Conservation (phyloP, 1,140 invertebrate genomes). For the Drosophila tani region DNA sequence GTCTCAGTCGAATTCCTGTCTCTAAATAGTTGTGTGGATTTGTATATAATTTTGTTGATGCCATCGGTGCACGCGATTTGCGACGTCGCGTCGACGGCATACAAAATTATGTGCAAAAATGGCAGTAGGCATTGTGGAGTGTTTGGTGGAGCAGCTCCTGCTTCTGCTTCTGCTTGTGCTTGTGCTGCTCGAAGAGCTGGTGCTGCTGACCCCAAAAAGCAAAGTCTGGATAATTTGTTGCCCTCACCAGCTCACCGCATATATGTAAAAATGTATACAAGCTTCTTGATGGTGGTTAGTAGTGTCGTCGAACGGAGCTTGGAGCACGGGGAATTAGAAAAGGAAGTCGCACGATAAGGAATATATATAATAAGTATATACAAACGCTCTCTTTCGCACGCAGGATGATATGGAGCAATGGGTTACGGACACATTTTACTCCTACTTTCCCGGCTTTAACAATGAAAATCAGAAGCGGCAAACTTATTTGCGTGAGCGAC, state of each 20-base stretch:
- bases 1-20: slow-evolving; percentile 1
- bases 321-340: slow-evolving; percentile 17
- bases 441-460: slow-evolving; percentile 84
- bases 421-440: slow-evolving; percentile 84
- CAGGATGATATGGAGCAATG: slow-evolving; percentile 85
- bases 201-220: slow-evolving; percentile 73
- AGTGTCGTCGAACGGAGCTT: slow-evolving; percentile 59
- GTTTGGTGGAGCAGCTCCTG: slow-evolving; percentile 60
- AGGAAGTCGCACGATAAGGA: slow-evolving; percentile 35
- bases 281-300: slow-evolving; percentile 83
- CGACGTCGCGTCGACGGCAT: slow-evolving; percentile 66
- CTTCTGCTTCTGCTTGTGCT: slow-evolving; percentile 26
- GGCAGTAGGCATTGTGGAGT: slow-evolving; percentile 75
- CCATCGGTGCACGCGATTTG: slow-evolving; percentile 74
- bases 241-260: slow-evolving; percentile 8
- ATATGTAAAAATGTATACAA: slow-evolving; percentile 71
- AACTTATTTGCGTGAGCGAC: slow-evolving; percentile 78
- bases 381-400: slow-evolving; percentile 31
- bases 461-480: slow-evolving; percentile 84
- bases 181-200: slow-evolving; percentile 24
- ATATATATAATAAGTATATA: slow-evolving; percentile 40
- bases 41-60: slow-evolving; percentile 76
- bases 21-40: slow-evolving; percentile 17
- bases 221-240: slow-evolving; percentile 62
- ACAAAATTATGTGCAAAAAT: slow-evolving; percentile 78